phyloP scores from a whole-genome alignment of 1,140 invertebrate genomes.

The Brachionus rotundiformis region DNA sequence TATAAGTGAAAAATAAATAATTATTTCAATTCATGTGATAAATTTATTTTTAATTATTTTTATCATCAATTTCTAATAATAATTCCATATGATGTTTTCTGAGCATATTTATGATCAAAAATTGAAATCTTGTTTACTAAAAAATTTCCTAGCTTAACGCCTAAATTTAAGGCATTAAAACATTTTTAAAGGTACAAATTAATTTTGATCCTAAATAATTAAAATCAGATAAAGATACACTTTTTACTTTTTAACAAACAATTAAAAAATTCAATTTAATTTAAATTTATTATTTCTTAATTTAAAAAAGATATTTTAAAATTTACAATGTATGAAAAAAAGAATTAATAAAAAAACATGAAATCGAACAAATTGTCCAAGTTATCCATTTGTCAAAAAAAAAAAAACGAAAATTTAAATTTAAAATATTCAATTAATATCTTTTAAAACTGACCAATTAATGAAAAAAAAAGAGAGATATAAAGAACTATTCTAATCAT shows the following conservation, averaged over 20 bases:
- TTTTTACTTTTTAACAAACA: background rate
- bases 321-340: background rate
- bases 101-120: too few relatives aligned
- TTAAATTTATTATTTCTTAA: slow-evolving; percentile 19
- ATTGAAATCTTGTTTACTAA: too few relatives aligned
- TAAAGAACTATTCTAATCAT: background rate
- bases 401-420: background rate
- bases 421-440: slow-evolving; percentile 1
- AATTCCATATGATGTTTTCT: too few relatives aligned
- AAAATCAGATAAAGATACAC: too few relatives aligned
- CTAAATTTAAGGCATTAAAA: too few relatives aligned
- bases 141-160: too few relatives aligned
- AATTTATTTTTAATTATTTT: too few relatives aligned
- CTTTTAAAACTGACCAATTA: background rate
- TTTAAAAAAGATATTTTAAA: background rate
- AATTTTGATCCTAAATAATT: too few relatives aligned
- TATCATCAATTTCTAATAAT: too few relatives aligned
- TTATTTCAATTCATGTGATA: too few relatives aligned
- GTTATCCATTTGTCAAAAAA: background rate
- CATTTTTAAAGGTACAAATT: too few relatives aligned
- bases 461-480: background rate
- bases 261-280: background rate
- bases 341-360: background rate
- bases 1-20: too few relatives aligned
- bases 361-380: background rate